Evolutionary conservation across 2,888 invertebrate genomes (phyloP), one percentile per base, ranked within the genome.

Genomic region (Loripinus fragilis): DNA sequence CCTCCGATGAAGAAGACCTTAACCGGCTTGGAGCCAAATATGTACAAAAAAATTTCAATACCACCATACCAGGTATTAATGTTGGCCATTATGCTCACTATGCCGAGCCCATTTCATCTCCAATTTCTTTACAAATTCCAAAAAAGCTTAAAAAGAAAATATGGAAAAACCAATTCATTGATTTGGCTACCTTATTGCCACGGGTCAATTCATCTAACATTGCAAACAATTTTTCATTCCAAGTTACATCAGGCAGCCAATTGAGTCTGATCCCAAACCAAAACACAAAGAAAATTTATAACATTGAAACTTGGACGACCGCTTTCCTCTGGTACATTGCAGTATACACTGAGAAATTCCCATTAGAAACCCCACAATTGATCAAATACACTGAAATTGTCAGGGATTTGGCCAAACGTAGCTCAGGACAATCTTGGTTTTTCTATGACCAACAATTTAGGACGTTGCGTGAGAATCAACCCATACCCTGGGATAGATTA

Each of bases 351-450:
- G 12, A 33, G 5, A 60, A 60, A 60, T 60, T 17, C 25, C 76
- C 76, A 15, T 20, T 17, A 23, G 72, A 71, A 60, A 48, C 68
- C 1, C 72, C 71, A 2, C 33, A 55, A 17, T 64, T 76, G 28
- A 25, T 76, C n/a, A 41, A 23, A 55, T 25, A 76, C 38, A 35
- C 17, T 30, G 76, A 76, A 33, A 72, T 60, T 33, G 60, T 60
- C 33, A 60, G 60, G 23, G 60, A 60, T 33, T 33, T 60, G 30
- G 60, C 33, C 15, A 60, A 60, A 17, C 30, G 60, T 33, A 60
- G 17, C 30, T 33, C 30, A 20, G 60, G 60, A 33, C 33, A 33
- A 10, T 30, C 60, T 33, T 60, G 60, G 60, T 33, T 60, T 12
- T 33, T 60, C 33, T 60, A 60, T 20, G 60, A 60, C 60, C 30